phyloP scores from a whole-genome alignment of 2,797 vertebrate genomes.

The Sebastes iracundus region DNA sequence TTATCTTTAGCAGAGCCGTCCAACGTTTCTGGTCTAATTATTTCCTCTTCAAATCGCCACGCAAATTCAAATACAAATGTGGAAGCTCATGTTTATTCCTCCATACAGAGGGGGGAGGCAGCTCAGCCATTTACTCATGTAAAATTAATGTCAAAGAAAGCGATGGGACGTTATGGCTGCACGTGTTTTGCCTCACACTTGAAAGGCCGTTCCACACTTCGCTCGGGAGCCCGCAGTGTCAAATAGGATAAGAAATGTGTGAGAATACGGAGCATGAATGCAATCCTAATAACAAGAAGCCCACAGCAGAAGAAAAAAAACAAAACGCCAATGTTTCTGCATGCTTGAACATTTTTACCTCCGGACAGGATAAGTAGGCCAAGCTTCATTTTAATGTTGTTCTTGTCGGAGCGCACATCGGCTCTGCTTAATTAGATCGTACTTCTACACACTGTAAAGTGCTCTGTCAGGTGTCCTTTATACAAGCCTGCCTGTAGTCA shows the following conservation, averaged over 20 bases:
- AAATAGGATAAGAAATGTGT: slow-evolving; percentile 69
- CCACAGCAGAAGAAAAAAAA: slow-evolving; percentile 3
- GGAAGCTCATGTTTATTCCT: slow-evolving; percentile 62
- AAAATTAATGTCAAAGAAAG: slow-evolving; percentile 74
- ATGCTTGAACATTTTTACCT: slow-evolving; percentile 66
- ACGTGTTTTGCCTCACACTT: slow-evolving; percentile 69
- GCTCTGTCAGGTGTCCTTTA: slow-evolving; percentile 20
- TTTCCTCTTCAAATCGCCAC: slow-evolving; percentile 42
- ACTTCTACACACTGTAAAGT: slow-evolving; percentile 22
- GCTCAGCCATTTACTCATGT: slow-evolving; percentile 70
- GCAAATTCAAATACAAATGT: slow-evolving; percentile 46
- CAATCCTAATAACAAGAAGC: slow-evolving; percentile 59
- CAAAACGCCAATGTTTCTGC: slow-evolving; percentile 43
- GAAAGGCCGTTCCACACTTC: slow-evolving; percentile 46
- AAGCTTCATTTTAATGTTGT: slow-evolving; percentile 64
- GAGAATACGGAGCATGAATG: slow-evolving; percentile 53
- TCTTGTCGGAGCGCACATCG: slow-evolving; percentile 30
- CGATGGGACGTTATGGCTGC: slow-evolving; percentile 67
- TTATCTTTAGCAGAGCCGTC: slow-evolving; percentile 12
- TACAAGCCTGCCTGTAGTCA: neutral
- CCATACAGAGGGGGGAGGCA: slow-evolving; percentile 50
- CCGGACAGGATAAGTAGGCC: slow-evolving; percentile 77
- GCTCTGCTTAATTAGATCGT: slow-evolving; percentile 30
- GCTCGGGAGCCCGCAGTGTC: slow-evolving; percentile 67
- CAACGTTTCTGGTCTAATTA: slow-evolving; percentile 54